phyloP scores from a whole-genome alignment of 1,140 invertebrate genomes.

The Conopomorpha cramerella region DNA sequence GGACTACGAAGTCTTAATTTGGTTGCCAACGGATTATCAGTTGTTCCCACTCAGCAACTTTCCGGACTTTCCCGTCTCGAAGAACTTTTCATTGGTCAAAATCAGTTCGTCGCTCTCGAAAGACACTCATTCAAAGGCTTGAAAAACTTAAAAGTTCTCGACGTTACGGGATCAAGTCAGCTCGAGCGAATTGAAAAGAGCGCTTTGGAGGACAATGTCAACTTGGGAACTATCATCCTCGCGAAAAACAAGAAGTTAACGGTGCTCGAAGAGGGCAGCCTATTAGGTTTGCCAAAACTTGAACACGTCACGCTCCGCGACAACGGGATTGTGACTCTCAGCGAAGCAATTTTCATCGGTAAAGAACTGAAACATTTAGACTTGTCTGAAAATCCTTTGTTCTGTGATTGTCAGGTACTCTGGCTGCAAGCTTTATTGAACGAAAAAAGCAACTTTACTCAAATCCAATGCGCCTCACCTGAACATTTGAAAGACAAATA shows the following conservation, averaged over 20 bases:
- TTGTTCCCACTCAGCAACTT: constrained; percentile 77
- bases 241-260: constrained; percentile 76
- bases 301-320: constrained; percentile 76
- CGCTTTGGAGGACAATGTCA: constrained; percentile 78
- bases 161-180: constrained; percentile 75
- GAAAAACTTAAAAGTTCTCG: constrained; percentile 73
- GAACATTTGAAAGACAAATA: constrained; percentile 70
- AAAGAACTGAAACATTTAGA: constrained; percentile 76
- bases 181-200: constrained; percentile 73
- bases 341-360: constrained; percentile 78
- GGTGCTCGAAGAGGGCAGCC: constrained; percentile 72
- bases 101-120: constrained; percentile 72
- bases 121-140: constrained; percentile 77
- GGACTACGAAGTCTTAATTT: constrained; percentile 76
- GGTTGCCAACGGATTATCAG: constrained; percentile 74
- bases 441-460: constrained; percentile 70
- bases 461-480: constrained; percentile 76
- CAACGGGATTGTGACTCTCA: constrained; percentile 75
- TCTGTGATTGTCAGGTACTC: constrained; percentile 79
- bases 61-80: constrained; percentile 73
- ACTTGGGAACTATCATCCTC: constrained; percentile 77
- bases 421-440: constrained; percentile 80
- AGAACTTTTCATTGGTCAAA: constrained; percentile 81
- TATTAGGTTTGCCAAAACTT: constrained; percentile 78
- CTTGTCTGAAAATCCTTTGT: constrained; percentile 80